Base-by-base conservation (phyloP, 2,888 invertebrate species). In the Harpalus rubripes region DNA sequence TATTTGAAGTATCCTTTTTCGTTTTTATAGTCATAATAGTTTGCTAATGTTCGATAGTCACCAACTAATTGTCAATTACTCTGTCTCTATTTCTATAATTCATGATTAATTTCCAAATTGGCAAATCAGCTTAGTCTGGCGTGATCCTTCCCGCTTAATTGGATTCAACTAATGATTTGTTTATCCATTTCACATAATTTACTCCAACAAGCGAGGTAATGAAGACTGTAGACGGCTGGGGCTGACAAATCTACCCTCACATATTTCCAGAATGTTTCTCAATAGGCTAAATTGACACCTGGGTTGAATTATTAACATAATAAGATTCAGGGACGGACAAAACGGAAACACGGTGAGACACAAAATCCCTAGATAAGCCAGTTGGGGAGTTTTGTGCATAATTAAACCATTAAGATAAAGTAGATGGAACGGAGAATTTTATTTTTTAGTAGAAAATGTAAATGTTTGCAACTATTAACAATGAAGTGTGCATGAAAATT, bases 231-330 rank as follows among this genome's bases (percentile, higher is more conserved):
- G 44, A 52, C 44, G 6, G 1, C 6, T 32, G 32, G 44, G 44
- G 2, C 44, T 52, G 10, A 2, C 12, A 52, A 8, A 52, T 32
- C 6, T 12, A 52, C 44, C 6, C 8, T 8, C 44, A 52, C 2
- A 52, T 52, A 4, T 52, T 52, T 52, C 0, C 44, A 52, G 10
- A 52, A 52, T 52, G 44, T 52, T 52, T 52, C 16, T 22, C 1
- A 63, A 63, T 63, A 10, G 18, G 12, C 18, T 22, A 63, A 63
- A 63, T 63, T 63, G 63, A 63, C 63, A 63, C 63, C 63, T 63
- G 63, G 26, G 63, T 26, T 26, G 18, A 26, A 63, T 18, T 63
- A 63, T 63, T 63, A 63, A 22, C 63, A 26, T 63, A 63, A 63
- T 26, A 7, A 63, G 63, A 63, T 63, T 63, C 10, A 10, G 61